Evolutionary conservation across 2,888 invertebrate genomes (phyloP), one percentile per base, ranked within the genome.

Genomic region (Germaria angustata): DNA sequence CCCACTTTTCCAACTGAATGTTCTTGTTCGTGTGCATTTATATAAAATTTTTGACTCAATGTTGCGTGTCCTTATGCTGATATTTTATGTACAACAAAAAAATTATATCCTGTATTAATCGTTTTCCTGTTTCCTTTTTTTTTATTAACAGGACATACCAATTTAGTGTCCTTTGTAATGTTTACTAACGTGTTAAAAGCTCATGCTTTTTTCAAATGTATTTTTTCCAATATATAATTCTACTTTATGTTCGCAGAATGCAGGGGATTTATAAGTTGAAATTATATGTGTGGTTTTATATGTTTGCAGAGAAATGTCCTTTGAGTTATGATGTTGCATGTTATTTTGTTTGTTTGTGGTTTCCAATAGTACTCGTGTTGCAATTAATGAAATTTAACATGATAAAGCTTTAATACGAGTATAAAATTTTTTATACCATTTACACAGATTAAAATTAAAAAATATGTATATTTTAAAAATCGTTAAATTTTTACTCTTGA

Each of bases 151-250:
- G 85, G 85, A 88, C 88, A 88, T 87, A 86, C 86, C 89, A 88
- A 89, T 89, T 89, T 87, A 88, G 86, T 86, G 85, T 86, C 86
- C 86, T 86, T 87, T 86, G 85, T 85, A 87, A 87, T 87, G 87
- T 86, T 85, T 76, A 85, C 82, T 88, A 84, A 88, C 89, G 89
- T 89, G 89, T 88, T 85, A 88, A 88, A 88, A 87, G 87, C 86
- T 86, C 88, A 87, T 89, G 86, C 86, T 84, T 20, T 3, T 39
- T 22, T 32, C 11, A 22, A 13, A 22, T 22, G 11, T 17, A 49
- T 73, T 46, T 65, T 34, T 7, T 22, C 1, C 13, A 51, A 17
- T 4, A 28, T 17, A 68, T 66, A 36, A 55, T 46, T 78, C 34
- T 57, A 55, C 55, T 77, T 44, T 20, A 39, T 57, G 20, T 63